Evolutionary conservation across 2,113 vertebrate genomes (phyloP).

Genomic region (Loxodonta africana): DNA sequence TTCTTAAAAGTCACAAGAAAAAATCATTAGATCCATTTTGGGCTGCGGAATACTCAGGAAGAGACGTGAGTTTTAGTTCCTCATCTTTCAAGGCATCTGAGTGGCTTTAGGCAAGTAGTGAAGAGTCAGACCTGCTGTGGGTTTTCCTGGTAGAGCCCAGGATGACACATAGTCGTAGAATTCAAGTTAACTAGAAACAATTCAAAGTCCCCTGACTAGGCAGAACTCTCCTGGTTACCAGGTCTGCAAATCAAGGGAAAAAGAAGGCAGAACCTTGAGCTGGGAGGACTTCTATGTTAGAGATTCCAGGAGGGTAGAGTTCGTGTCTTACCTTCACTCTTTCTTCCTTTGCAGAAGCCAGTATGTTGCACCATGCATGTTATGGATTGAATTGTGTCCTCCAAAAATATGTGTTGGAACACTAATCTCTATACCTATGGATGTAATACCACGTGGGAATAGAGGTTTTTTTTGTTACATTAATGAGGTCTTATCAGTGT

Average conservation of each 20-base stretch:
- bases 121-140: slow-evolving; percentile 57
- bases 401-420: background rate
- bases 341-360: background rate
- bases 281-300: background rate
- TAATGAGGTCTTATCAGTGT: background rate
- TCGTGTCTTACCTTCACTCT: background rate
- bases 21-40: slow-evolving; percentile 13
- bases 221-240: slow-evolving; percentile 41
- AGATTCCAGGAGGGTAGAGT: background rate
- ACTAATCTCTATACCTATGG: background rate
- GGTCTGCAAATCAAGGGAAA: slow-evolving; percentile 39
- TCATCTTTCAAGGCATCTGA: slow-evolving; percentile 66
- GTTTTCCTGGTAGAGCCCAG: slow-evolving; percentile 65
- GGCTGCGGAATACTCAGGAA: slow-evolving; percentile 21
- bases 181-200: slow-evolving; percentile 66
- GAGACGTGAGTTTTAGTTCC: slow-evolving; percentile 67
- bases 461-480: background rate
- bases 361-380: background rate
- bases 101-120: background rate
- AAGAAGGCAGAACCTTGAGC: background rate
- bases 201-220: slow-evolving; percentile 39
- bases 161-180: slow-evolving; percentile 64
- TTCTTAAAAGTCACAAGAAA: slow-evolving; percentile 45
- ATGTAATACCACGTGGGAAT: background rate
- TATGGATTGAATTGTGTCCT: background rate